phyloP scores from a whole-genome alignment of 2,797 vertebrate species.

The Dermochelys coriacea region DNA sequence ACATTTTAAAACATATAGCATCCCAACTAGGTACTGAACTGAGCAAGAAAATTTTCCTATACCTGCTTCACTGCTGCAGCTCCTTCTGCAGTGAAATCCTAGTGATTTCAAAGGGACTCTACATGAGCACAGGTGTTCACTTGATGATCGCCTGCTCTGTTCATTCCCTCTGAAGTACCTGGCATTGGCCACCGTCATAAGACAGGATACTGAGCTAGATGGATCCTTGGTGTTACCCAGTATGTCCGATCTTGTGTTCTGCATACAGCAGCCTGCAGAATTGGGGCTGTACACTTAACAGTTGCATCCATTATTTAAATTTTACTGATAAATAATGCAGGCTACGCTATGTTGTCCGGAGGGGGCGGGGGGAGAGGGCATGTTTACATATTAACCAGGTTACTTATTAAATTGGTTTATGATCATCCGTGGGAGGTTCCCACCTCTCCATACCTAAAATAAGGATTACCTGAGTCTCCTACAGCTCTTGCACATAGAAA shows the following conservation, averaged over 20 bases:
- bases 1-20: background rate
- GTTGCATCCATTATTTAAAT: background rate
- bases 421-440: background rate
- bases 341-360: background rate
- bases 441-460: background rate
- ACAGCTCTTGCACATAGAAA: background rate
- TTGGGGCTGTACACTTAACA: background rate
- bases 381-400: background rate
- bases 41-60: background rate
- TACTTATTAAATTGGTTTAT: rapidly evolving
- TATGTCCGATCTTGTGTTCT: background rate
- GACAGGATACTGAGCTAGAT: too few species aligned
- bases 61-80: background rate
- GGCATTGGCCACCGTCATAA: too few species aligned
- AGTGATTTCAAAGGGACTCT: background rate
- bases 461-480: background rate
- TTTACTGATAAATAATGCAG: background rate
- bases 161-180: too few species aligned
- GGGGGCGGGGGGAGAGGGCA: background rate
- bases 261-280: background rate
- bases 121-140: background rate
- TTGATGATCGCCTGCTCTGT: too few species aligned
- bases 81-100: background rate
- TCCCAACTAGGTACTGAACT: background rate
- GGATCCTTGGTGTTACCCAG: too few species aligned